Conservation (phyloP, 2,113 vertebrate genomes). For the Heloderma charlesbogerti region DNA sequence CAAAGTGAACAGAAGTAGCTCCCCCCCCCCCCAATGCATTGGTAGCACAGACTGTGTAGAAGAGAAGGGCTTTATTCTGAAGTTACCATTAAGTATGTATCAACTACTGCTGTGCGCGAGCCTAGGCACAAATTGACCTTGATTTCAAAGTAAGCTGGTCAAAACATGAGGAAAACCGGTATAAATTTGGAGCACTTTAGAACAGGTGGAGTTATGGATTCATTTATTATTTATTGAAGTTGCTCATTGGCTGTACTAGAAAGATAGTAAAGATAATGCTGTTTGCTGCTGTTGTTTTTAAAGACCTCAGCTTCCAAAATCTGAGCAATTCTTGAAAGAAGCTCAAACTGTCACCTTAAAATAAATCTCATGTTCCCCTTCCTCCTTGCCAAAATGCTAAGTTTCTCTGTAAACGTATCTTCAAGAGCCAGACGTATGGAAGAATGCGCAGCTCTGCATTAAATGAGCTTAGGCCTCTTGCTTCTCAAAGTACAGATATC, state of each 20-base stretch:
- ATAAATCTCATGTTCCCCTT: not conserved
- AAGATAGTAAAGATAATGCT: not conserved
- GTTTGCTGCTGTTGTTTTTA: not conserved
- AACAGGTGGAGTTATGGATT: not conserved
- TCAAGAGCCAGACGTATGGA: not conserved
- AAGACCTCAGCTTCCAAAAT: not conserved
- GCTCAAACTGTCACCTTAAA: not conserved
- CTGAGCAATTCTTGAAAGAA: not conserved
- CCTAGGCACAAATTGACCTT: not conserved
- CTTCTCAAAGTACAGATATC: fast-evolving
- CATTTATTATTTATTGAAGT: slow-evolving; percentile 12
- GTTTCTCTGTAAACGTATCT: not conserved
- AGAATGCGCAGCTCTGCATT: not conserved
- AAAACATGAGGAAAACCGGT: not conserved
- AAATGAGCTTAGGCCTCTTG: not conserved
- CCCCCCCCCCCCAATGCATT: not conserved
- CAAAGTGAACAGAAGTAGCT: not conserved
- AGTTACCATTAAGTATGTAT: not conserved
- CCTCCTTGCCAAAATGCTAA: not conserved
- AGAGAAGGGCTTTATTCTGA: not conserved
- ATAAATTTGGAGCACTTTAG: fast-evolving
- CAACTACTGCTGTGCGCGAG: not conserved
- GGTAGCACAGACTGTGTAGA: not conserved
- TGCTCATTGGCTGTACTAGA: fast-evolving
- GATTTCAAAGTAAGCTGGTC: not conserved